These are phyloP conservation scores for Etheostoma nigrum DNA, from an alignment of 2,797 vertebrate species.

Conservation along the genomic window DNA sequence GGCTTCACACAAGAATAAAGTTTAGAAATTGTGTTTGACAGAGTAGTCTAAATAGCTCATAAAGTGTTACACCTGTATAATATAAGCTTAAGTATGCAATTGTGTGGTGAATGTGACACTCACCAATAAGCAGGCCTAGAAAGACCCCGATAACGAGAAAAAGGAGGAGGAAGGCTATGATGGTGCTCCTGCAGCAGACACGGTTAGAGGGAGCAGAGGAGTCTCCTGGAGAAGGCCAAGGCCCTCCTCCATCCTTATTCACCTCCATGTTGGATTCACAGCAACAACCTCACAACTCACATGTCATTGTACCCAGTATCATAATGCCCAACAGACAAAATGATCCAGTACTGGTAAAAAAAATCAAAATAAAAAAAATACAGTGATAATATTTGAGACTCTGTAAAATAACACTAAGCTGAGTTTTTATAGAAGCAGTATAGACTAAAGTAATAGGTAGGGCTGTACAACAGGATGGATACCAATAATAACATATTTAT, in stretches of 20 bases:
- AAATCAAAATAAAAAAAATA: background rate
- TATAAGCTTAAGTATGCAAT: background rate
- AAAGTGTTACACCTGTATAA: background rate
- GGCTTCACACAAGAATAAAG: background rate
- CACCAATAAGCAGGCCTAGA: slow-evolving; percentile 81
- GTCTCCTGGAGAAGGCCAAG: slow-evolving; percentile 60
- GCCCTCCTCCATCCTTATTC: slow-evolving; percentile 74
- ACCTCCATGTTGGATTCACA: slow-evolving; percentile 79
- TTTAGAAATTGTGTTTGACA: background rate
- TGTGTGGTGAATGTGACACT: slow-evolving; percentile 37
- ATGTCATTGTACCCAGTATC: slow-evolving; percentile 41
- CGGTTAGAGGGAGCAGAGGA: slow-evolving; percentile 52
- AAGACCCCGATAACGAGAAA: slow-evolving; percentile 79
- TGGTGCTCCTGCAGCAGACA: slow-evolving; percentile 58
- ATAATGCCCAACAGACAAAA: slow-evolving; percentile 35
- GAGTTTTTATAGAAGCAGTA: background rate
- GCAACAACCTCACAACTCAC: slow-evolving; percentile 62
- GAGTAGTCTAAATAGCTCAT: background rate
- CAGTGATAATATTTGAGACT: background rate
- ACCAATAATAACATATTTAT: background rate
- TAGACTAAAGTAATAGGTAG: background rate
- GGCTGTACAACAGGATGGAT: background rate
- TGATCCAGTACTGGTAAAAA: slow-evolving; percentile 32
- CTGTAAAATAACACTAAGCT: background rate
- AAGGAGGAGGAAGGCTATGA: slow-evolving; percentile 71